Percentiles rank a stretch among this genome's conserved stretches.
These are phyloP conservation scores for Esox niger DNA, from an alignment of 2,113 vertebrate genomes.

Conservation along the genomic window DNA sequence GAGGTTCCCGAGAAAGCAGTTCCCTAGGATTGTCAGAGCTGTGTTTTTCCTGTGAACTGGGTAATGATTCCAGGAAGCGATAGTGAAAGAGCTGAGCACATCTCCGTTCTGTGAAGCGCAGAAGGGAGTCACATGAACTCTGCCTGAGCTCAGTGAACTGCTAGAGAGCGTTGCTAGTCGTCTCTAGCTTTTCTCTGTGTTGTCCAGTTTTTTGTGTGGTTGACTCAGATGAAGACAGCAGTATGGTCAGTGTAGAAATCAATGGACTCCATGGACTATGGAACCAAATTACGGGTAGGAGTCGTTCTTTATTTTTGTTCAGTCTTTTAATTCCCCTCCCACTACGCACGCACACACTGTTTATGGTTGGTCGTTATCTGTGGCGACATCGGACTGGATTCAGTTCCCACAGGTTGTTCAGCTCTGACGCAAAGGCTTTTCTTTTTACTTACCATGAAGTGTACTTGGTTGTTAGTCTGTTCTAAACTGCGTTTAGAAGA, in stretches of 20 bases:
- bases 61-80: background rate
- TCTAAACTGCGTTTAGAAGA: no score
- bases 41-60: background rate
- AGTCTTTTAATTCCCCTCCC: background rate
- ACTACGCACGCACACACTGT: background rate
- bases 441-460: no score
- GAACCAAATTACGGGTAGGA: constrained; percentile 30
- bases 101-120: background rate
- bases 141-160: background rate
- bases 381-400: no score
- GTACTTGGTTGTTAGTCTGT: no score
- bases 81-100: background rate
- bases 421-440: no score
- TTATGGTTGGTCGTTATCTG: background rate
- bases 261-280: constrained; percentile 12
- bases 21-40: no score
- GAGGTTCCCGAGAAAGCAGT: background rate
- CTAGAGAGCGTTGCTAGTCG: no score
- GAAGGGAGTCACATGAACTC: background rate
- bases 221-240: background rate
- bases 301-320: background rate
- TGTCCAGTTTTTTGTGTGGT: background rate
- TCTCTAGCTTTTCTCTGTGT: background rate
- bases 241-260: constrained; percentile 22
- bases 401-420: no score